Conservation (phyloP, 2,113 vertebrate genomes). For the Passer montanus region DNA sequence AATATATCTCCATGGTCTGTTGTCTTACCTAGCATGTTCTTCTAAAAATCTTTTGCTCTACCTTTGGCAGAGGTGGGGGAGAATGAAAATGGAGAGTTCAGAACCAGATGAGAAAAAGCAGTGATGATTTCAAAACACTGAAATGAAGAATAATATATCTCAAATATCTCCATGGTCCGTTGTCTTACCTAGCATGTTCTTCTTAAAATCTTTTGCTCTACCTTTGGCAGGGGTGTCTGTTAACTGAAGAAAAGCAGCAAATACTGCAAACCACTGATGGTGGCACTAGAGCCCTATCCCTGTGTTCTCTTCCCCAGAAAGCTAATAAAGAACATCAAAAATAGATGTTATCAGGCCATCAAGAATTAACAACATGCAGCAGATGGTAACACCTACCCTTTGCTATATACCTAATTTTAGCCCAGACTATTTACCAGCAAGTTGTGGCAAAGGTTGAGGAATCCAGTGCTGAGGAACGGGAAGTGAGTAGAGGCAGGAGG, state of each 20-base stretch:
- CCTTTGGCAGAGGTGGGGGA: background rate
- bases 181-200: background rate
- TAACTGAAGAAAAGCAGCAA: background rate
- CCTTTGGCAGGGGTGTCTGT: background rate
- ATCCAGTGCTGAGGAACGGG: background rate
- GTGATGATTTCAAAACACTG: background rate
- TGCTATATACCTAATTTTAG: conserved; percentile 50
- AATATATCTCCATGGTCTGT: background rate
- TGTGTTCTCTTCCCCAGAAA: background rate
- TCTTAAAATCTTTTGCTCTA: background rate
- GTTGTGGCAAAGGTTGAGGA: conserved; percentile 47
- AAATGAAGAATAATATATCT: background rate
- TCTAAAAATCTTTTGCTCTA: background rate
- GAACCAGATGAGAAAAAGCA: background rate
- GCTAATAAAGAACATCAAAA: conserved; percentile 41
- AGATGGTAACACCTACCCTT: conserved; percentile 63
- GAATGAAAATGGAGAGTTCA: background rate
- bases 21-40: background rate
- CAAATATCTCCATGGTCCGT: background rate
- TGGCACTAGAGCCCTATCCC: conserved; percentile 56
- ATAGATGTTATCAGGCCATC: conserved; percentile 46
- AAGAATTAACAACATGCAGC: conserved; percentile 48
- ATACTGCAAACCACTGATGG: conserved; percentile 23
- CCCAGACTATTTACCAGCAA: conserved; percentile 55
- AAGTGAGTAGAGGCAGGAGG: background rate